Base-by-base conservation (phyloP, 2,888 invertebrate species). In the Nesidiocoris tenuis region DNA sequence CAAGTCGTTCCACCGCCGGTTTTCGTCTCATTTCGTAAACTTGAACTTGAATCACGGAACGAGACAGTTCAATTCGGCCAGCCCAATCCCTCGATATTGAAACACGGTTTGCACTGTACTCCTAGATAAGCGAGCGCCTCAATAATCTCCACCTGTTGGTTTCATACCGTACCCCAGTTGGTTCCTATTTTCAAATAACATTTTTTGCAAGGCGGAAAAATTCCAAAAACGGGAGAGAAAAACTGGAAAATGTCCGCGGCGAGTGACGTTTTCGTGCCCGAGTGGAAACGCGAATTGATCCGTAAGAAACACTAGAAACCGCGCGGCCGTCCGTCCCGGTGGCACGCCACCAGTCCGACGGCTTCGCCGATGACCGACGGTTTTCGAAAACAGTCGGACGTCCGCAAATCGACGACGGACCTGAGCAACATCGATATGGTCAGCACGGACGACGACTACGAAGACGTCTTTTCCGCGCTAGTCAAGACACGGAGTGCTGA, bases 281-380 rank as follows among this genome's bases (percentile, higher is more conserved):
- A 61, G 17, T 72, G 72, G 72, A 72, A 72, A 19, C 61, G 57
- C 7, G 72, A 72, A 16, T 61, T 72, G 17, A 61, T 72, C n/a
- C n/a, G 1, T 22, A 72, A 61, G 54, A 61, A 39, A 21, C 72
- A 63, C 61, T 72, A 61, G 72, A 72, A 72, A 16, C 19, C n/a
- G 22, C 21, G 72, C 21, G 72, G 72, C 9, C 61, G 72, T 72
- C 72, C n/a, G 72, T 72, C 7, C 72, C 72, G 12, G 55, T 67
- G 1, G 16, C 22, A 3, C 12, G 39, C 39, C 39, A 3, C 3
- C 39, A 39, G 39, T 39, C 22, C 17, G 25, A 59, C 3, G 5
- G 63, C n/a, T 18, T 63, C 63, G 22, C 63, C 59, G 2, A 7
- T 21, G 63, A 17, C 63, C 18, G 21, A 72, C 12, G 19, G 61